phyloP scores from a whole-genome alignment of 92 coral and sea anemone genomes.

The Actinostola sp. region DNA sequence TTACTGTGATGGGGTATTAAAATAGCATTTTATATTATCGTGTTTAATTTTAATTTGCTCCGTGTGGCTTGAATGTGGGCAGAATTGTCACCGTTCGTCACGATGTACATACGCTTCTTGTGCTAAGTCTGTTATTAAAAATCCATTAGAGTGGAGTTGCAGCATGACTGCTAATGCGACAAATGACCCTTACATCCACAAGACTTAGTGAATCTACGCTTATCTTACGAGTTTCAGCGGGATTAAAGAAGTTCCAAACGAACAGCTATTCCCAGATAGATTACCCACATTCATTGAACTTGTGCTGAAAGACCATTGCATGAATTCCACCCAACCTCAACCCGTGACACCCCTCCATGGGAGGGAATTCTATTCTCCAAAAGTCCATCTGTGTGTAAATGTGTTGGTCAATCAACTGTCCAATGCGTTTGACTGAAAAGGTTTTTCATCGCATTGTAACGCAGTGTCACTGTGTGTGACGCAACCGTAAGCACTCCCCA shows the following conservation, averaged over 20 bases:
- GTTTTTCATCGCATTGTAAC: conserved; percentile 25
- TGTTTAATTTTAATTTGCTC: too few relatives aligned
- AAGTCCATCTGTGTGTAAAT: conserved; percentile 5
- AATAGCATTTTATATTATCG: too few relatives aligned
- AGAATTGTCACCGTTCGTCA: background rate
- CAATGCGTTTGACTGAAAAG: background rate
- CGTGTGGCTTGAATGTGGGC: too few relatives aligned
- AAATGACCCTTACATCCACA: conserved; percentile 2
- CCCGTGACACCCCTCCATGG: background rate
- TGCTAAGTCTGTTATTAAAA: conserved; percentile 3
- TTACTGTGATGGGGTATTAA: too few relatives aligned
- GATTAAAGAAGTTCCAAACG: conserved; percentile 1
- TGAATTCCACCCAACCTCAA: background rate
- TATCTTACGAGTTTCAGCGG: background rate
- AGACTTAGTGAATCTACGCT: background rate
- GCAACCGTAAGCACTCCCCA: background rate
- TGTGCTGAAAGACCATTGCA: background rate
- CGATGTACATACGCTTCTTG: background rate
- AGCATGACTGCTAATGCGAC: background rate
- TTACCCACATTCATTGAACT: background rate
- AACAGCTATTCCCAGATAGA: conserved; percentile 5
- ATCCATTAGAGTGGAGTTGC: conserved; percentile 5
- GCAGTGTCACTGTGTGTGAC: conserved; percentile 13
- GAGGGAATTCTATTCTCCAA: background rate
- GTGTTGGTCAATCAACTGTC: conserved; percentile 6